A percentile compares a stretch with the other conserved stretches of the same genome.
Evolutionary conservation across 2,113 vertebrate species (phyloP).

Genomic region (Electrona antarctica): DNA sequence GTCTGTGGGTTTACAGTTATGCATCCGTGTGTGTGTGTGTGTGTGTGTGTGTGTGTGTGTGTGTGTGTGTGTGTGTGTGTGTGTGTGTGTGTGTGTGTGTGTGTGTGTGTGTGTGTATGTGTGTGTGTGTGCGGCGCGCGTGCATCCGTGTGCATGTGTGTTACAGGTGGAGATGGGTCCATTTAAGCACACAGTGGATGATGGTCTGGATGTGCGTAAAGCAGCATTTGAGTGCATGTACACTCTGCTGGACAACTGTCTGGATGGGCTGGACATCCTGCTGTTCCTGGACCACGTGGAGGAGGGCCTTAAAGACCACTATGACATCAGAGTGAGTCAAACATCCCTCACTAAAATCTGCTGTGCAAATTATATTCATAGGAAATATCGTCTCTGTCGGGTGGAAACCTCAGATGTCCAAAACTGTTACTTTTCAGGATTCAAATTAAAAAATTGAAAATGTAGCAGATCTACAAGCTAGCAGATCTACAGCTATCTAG

Average conservation of each 20-base stretch:
- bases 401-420: no score
- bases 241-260: conserved; percentile 90
- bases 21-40: neutral
- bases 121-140: neutral
- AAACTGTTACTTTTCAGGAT: no score
- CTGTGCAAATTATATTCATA: neutral
- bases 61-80: neutral
- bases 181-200: conserved; percentile 94
- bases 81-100: neutral
- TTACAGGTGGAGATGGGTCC: conserved; percentile 96
- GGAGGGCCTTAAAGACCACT: conserved; percentile 94
- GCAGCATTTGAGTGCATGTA: conserved; percentile 97
- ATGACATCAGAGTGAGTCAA: conserved; percentile 88
- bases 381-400: no score
- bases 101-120: neutral
- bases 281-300: conserved; percentile 92
- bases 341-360: neutral
- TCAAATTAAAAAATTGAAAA: neutral
- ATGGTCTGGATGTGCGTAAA: conserved; percentile 92
- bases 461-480: neutral
- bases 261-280: conserved; percentile 88
- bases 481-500: no score
- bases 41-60: neutral
- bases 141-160: fast-evolving
- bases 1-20: no score